Evolutionary conservation across 2,888 invertebrate species (phyloP), one percentile per base, ranked within the genome.

Genomic region (Dromius quadrimaculatus): DNA sequence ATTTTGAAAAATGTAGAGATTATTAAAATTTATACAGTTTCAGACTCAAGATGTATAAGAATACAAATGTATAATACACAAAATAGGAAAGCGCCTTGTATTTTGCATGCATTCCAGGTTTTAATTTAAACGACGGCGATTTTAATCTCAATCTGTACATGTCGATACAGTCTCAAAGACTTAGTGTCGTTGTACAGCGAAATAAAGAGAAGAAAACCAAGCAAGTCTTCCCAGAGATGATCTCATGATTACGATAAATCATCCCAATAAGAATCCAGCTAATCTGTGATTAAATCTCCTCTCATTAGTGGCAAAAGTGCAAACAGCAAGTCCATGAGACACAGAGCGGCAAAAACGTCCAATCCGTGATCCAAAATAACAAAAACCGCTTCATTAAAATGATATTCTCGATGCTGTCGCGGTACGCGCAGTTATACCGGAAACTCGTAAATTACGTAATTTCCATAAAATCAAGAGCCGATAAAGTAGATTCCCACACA

Each of bases 391-490:
- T 47, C 47, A 64, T 64, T 64, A 47, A 47, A 64, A 64, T 64
- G 47, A 47, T 28, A 43, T 45, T 22, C 45, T 38, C 41, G 22
- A 41, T 17, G 13, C 28, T 62, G 47, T 65, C 65, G 54, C n/a
- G 3, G 6, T n/a, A n/a, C n/a, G 6, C 28, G 54, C 32, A 22
- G 32, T 20, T 13, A 28, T 13, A 38, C 50, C 50, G 65, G 65
- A 65, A 54, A 54, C 54, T 36, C 47, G 54, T 65, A 65, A 65
- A 65, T 65, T 36, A 50, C 38, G 36, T 54, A 36, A 65, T 65
- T 65, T 65, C 50, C 65, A 65, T 65, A 65, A 65, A 65, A 65
- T 65, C 65, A 45, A 64, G 47, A 23, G 64, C 64, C 64, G 64
- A 64, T 64, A 64, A 64, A 65, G 19, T 36, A 54, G 65, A 65